phyloP scores from a whole-genome alignment of 1,140 invertebrate genomes.

The Drosophila eugracilis region DNA sequence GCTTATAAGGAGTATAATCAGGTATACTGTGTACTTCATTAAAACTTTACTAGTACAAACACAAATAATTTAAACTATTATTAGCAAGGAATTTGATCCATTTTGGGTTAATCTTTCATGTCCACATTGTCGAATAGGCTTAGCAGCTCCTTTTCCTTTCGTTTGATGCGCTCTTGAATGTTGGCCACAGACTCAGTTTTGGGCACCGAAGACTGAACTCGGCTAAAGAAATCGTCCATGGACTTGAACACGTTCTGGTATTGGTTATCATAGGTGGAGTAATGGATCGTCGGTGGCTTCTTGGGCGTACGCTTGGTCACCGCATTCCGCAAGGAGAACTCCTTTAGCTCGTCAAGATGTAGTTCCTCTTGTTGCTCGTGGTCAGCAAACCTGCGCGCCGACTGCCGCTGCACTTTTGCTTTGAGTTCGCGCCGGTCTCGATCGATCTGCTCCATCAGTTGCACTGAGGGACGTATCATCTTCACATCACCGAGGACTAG shows the following conservation, averaged over 20 bases:
- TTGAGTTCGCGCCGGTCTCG: conserved; percentile 30
- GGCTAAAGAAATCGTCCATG: conserved; percentile 75
- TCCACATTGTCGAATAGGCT: conserved; percentile 68
- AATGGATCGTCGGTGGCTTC: conserved; percentile 27
- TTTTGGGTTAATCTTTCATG: conserved; percentile 13
- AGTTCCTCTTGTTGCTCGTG: conserved; percentile 64
- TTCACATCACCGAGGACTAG: conserved; percentile 62
- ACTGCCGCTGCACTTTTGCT: conserved; percentile 17
- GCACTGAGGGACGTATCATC: conserved; percentile 50
- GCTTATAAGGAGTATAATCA: too few relatives aligned
- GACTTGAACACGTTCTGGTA: conserved; percentile 61
- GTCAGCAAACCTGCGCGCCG: conserved; percentile 54
- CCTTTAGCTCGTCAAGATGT: conserved; percentile 68
- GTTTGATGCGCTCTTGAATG: conserved; percentile 68
- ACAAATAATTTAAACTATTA: conserved; percentile 39
- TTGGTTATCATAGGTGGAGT: conserved; percentile 35
- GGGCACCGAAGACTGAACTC: conserved; percentile 39
- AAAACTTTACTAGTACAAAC: background rate
- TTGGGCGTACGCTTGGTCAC: conserved; percentile 60
- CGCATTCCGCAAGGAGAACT: conserved; percentile 63
- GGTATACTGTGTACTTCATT: too few relatives aligned
- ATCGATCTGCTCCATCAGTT: conserved; percentile 49
- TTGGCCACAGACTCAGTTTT: conserved; percentile 67
- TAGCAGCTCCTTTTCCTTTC: conserved; percentile 71
- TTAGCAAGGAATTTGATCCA: background rate